These are phyloP conservation scores for Halichondria panicea DNA, from an alignment of 37 sponge, comb jelly and placozoan genomes.

Conservation along the genomic window DNA sequence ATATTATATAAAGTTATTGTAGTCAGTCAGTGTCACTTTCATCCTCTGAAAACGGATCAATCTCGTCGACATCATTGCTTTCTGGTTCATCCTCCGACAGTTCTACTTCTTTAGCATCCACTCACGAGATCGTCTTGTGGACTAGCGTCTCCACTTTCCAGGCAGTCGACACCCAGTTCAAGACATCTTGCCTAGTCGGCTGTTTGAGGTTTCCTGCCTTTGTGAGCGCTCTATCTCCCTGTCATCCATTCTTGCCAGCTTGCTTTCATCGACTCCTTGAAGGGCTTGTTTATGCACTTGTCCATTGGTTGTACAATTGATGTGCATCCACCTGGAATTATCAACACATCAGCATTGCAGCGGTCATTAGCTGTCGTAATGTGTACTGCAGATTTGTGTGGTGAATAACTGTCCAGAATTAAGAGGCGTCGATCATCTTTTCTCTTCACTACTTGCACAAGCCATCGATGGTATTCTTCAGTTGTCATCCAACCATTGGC, in stretches of 20 bases:
- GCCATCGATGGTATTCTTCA: conserved; percentile 16
- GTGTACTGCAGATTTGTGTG: conserved; percentile 13
- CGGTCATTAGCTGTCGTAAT: not conserved
- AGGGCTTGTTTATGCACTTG: conserved; percentile 15
- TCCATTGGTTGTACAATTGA: conserved; percentile 46
- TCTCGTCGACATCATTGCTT: not conserved
- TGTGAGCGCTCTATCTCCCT: not conserved
- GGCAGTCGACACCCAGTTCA: conserved; percentile 25
- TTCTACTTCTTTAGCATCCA: not conserved
- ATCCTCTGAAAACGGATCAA: not conserved
- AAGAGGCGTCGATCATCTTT: conserved; percentile 1
- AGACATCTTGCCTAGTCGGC: conserved; percentile 20
- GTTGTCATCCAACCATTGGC: conserved; percentile 29
- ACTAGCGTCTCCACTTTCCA: conserved; percentile 17
- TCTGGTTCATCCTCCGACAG: conserved; percentile 1
- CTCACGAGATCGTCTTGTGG: too few species aligned
- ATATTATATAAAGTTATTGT: too few species aligned
- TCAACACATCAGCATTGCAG: conserved; percentile 20
- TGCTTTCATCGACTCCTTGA: conserved; percentile 6
- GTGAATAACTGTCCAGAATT: conserved; percentile 9
- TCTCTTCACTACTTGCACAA: not conserved
- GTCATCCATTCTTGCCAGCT: conserved; percentile 17
- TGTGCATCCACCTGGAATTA: conserved; percentile 46
- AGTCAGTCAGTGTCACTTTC: too few species aligned
- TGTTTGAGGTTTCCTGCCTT: conserved; percentile 15